These are phyloP conservation scores for Cryptocephalus primarius DNA, from an alignment of 2,888 invertebrate genomes.

Conservation along the genomic window DNA sequence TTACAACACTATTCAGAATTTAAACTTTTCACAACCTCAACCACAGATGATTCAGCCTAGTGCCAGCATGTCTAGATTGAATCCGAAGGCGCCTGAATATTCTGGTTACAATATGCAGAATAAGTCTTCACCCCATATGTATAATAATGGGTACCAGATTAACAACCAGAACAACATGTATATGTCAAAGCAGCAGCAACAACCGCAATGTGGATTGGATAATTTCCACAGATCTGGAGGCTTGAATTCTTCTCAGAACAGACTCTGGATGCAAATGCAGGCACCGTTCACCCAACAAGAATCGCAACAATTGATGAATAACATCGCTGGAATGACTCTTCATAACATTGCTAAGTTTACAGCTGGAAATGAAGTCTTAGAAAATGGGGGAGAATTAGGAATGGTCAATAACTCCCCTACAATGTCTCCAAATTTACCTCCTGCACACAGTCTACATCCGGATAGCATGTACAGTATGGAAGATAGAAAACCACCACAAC, in stretches of 20 bases:
- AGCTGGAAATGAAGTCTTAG: constrained; percentile 26
- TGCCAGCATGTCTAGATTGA: constrained; percentile 48
- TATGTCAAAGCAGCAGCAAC: constrained; percentile 12
- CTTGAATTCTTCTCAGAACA: constrained; percentile 6
- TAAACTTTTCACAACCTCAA: constrained; percentile 31
- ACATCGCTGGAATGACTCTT: constrained; percentile 34
- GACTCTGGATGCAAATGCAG: constrained; percentile 30
- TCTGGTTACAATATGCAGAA: constrained; percentile 39
- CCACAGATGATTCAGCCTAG: constrained; percentile 15
- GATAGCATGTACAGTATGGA: constrained; percentile 26
- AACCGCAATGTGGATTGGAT: constrained; percentile 6
- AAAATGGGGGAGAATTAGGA: constrained; percentile 35
- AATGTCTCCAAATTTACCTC: constrained; percentile 33
- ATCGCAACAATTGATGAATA: constrained; percentile 29
- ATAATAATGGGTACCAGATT: constrained; percentile 23
- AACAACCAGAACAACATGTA: constrained; percentile 20
- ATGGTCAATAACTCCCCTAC: constrained; percentile 41
- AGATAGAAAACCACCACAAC: constrained; percentile 45
- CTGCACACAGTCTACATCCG: constrained; percentile 3
- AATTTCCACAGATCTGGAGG: constrained; percentile 9
- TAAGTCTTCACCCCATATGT: constrained; percentile 19
- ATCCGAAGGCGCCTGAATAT: constrained; percentile 74
- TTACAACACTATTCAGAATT: constrained; percentile 24
- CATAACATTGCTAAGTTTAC: constrained; percentile 30
- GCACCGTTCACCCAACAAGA: constrained; percentile 25